Percentiles rank a stretch among this genome's conserved stretches.
phyloP scores from a whole-genome alignment of 2,888 invertebrate genomes.

The Drosophila ezoana region DNA sequence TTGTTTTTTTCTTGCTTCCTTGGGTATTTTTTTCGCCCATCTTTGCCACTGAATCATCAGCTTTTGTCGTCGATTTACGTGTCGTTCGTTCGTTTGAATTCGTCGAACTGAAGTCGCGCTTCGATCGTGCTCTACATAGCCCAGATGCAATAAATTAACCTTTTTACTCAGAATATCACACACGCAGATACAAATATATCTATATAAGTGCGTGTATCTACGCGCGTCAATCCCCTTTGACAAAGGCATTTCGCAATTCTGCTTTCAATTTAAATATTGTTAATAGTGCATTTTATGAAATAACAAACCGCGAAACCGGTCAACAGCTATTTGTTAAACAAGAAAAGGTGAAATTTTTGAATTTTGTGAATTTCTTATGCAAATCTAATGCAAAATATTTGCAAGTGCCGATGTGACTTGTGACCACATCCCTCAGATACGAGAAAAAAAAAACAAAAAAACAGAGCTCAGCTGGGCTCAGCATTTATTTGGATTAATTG shows the following conservation, averaged over 20 bases:
- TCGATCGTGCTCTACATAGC: constrained; percentile 59
- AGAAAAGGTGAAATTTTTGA: constrained; percentile 54
- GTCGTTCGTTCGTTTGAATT: constrained; percentile 16
- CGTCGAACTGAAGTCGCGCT: constrained; percentile 48
- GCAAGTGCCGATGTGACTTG: constrained; percentile 53
- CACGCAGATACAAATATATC: constrained; percentile 12
- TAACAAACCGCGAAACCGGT: constrained; percentile 44
- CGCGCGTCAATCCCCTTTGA: not conserved
- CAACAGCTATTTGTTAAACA: constrained; percentile 25
- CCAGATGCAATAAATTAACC: constrained; percentile 43
- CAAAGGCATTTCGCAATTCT: constrained; percentile 24
- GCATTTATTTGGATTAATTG: constrained; percentile 70
- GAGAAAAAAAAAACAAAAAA: constrained; percentile 15
- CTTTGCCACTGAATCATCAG: constrained; percentile 48
- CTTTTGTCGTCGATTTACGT: constrained; percentile 14
- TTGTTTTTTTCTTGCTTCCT: constrained; percentile 17
- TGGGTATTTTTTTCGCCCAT: constrained; percentile 11
- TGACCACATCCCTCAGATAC: constrained; percentile 36
- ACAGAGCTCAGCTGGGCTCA: constrained; percentile 6
- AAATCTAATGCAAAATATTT: constrained; percentile 51
- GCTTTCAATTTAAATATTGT: constrained; percentile 24
- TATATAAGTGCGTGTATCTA: not conserved
- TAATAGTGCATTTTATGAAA: constrained; percentile 53
- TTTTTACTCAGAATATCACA: constrained; percentile 19
- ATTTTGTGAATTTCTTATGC: constrained; percentile 57